Conservation (phyloP, 2,113 vertebrate genomes). For the Planiliza haematocheilus region DNA sequence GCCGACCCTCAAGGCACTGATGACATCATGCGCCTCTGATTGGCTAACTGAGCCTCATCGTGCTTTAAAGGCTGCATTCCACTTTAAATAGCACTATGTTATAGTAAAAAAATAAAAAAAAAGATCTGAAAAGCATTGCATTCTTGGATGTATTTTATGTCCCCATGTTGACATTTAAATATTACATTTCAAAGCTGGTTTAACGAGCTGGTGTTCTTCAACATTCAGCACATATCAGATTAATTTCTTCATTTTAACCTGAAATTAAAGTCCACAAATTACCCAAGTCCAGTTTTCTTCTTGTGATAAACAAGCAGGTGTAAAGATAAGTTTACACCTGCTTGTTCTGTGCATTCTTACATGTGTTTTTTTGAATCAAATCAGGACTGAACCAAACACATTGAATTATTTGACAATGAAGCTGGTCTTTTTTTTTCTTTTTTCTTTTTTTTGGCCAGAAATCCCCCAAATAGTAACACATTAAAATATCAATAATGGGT, state of each 20-base stretch:
- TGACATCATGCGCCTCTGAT: conserved; percentile 40
- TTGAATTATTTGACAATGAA: too few species aligned
- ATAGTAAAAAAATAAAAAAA: background rate
- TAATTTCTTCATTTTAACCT: background rate
- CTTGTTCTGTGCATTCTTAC: too few species aligned
- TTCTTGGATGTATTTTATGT: too few species aligned
- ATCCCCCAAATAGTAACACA: background rate
- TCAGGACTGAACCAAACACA: too few species aligned
- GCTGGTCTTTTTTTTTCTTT: too few species aligned
- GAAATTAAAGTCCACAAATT: conserved; percentile 7
- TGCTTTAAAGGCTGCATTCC: background rate
- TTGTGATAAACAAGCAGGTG: background rate
- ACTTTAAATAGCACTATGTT: too few species aligned
- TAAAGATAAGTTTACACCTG: too few species aligned
- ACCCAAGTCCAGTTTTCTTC: background rate
- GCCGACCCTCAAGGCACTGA: background rate
- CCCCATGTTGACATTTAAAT: too few species aligned
- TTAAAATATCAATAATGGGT: background rate
- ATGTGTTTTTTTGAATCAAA: too few species aligned
- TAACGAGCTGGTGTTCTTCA: background rate
- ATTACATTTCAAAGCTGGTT: background rate
- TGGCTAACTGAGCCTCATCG: background rate
- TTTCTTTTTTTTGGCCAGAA: too few species aligned
- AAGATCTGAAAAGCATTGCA: background rate
- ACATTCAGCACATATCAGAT: background rate